These are phyloP conservation scores for Mesopsocus fuscifrons DNA, from an alignment of 2,888 invertebrate species.

Conservation along the genomic window DNA sequence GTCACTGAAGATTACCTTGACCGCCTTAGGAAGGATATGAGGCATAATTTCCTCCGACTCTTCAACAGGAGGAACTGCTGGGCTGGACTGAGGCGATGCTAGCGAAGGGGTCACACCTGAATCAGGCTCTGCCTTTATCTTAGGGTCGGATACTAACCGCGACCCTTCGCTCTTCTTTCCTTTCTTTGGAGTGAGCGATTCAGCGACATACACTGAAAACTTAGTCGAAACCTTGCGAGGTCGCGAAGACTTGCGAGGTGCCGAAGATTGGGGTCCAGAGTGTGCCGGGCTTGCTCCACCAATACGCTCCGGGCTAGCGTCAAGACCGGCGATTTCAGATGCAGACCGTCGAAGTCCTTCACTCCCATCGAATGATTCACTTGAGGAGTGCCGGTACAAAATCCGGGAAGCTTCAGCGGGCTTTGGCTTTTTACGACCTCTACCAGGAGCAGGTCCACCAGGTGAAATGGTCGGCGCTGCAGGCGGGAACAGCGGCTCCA, in stretches of 20 bases:
- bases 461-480: not conserved
- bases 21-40: no score
- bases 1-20: no score
- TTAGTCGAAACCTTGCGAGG: not conserved
- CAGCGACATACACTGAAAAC: no score
- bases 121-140: no score
- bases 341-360: constrained; percentile 16
- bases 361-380: constrained; percentile 23
- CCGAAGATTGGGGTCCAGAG: no score
- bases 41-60: no score
- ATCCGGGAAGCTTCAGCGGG: constrained; percentile 58
- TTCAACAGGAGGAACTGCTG: no score
- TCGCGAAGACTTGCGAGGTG: not conserved
- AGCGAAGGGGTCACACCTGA: no score
- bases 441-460: constrained; percentile 18
- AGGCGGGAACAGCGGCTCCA: not conserved
- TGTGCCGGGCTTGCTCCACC: not conserved
- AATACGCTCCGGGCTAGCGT: not conserved
- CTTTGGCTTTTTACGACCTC: constrained; percentile 24
- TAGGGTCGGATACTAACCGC: no score
- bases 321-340: constrained; percentile 15
- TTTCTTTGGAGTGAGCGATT: no score
- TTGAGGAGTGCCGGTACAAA: constrained; percentile 63
- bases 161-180: no score
- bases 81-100: no score